Evolutionary conservation across 2,113 vertebrate genomes (phyloP).

Genomic region (Oryctolagus cuniculus): DNA sequence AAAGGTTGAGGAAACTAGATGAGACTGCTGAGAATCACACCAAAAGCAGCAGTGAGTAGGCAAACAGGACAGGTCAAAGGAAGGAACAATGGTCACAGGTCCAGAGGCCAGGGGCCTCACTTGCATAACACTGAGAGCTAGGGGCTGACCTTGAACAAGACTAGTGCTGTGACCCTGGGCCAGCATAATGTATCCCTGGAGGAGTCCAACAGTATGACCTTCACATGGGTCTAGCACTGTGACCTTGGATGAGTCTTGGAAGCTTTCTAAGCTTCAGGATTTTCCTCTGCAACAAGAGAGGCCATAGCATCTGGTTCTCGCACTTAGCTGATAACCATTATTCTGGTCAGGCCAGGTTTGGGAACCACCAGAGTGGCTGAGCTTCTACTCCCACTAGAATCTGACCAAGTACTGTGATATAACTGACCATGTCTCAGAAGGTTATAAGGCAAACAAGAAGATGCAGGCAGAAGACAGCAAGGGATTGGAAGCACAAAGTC

Average conservation of each 20-base stretch:
- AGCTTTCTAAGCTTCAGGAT: not conserved
- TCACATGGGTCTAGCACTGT: too few relatives aligned
- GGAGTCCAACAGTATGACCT: not conserved
- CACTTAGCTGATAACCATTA: not conserved
- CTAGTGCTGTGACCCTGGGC: not conserved
- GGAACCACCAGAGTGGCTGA: not conserved
- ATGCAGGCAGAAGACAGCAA: not conserved
- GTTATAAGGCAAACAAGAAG: not conserved
- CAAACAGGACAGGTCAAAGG: not conserved
- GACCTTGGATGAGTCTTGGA: too few relatives aligned
- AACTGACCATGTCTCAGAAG: too few relatives aligned
- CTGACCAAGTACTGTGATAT: rapidly evolving
- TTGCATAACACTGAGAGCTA: not conserved
- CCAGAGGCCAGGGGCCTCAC: not conserved
- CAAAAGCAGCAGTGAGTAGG: not conserved
- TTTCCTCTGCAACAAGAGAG: not conserved
- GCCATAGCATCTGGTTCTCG: not conserved
- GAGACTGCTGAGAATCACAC: not conserved
- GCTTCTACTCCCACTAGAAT: not conserved
- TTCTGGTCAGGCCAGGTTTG: not conserved
- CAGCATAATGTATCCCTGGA: too few relatives aligned
- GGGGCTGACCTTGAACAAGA: not conserved
- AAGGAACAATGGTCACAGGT: not conserved
- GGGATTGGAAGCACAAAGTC: not conserved
- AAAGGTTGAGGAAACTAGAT: not conserved